Percentiles rank a stretch among this genome's conserved stretches.
phyloP scores from a whole-genome alignment of 1,140 invertebrate genomes.

The Chionoecetes opilio region DNA sequence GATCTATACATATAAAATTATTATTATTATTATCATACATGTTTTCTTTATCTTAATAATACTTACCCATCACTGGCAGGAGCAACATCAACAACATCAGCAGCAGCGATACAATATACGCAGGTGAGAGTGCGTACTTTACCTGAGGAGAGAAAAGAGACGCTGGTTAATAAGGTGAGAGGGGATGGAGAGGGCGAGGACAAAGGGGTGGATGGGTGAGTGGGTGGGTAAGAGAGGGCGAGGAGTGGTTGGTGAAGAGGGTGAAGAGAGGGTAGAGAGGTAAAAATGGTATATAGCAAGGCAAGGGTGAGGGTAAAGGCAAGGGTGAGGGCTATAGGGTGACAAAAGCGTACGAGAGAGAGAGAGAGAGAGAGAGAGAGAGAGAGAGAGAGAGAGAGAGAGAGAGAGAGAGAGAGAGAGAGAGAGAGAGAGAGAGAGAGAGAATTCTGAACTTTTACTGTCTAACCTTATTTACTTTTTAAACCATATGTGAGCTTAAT shows the following conservation, averaged over 20 bases:
- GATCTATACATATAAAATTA: too few relatives aligned
- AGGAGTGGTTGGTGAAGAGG: not conserved
- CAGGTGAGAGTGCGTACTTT: too few relatives aligned
- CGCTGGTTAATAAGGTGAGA: not conserved
- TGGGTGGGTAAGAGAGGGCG: not conserved
- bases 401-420: slow-evolving; percentile 13
- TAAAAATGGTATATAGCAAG: not conserved
- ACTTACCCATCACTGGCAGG: too few relatives aligned
- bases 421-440: too few relatives aligned
- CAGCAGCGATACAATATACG: too few relatives aligned
- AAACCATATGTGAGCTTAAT: not conserved
- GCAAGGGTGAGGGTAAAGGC: not conserved
- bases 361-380: not conserved
- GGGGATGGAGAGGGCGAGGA: not conserved
- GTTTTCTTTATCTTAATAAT: too few relatives aligned
- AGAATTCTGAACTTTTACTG: too few relatives aligned
- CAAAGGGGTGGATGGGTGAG: not conserved
- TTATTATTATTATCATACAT: too few relatives aligned
- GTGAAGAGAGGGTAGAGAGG: not conserved
- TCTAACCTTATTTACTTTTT: too few relatives aligned
- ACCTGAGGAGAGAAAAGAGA: not conserved
- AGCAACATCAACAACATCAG: too few relatives aligned
- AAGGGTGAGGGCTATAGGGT: too few relatives aligned
- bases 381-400: slow-evolving; percentile 27
- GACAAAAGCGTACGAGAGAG: not conserved